A percentile compares a stretch with the other conserved stretches of the same genome.
Conservation (phyloP, 2,113 vertebrate genomes). For the Donacobius atricapilla region DNA sequence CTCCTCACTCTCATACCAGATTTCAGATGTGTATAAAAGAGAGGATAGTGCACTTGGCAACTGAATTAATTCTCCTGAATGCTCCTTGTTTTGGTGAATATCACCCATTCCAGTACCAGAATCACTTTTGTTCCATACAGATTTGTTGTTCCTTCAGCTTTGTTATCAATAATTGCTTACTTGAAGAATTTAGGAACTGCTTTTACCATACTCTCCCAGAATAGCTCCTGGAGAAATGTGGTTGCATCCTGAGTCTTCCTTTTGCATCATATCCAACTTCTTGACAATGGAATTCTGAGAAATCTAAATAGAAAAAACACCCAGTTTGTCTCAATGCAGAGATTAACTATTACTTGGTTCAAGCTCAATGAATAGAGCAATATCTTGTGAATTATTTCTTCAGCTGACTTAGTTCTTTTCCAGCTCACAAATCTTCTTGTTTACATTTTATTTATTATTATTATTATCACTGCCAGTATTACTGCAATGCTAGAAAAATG, state of each 20-base stretch:
- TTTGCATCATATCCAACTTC: background rate
- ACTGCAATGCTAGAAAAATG: background rate
- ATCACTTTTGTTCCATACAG: background rate
- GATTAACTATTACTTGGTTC: background rate
- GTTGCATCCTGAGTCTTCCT: background rate
- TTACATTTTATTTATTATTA: background rate
- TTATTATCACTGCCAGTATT: background rate
- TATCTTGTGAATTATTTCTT: background rate
- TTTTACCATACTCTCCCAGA: background rate
- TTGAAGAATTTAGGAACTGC: background rate
- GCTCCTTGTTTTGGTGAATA: background rate
- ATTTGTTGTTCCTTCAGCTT: background rate
- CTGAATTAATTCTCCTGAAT: background rate
- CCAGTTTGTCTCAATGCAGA: background rate
- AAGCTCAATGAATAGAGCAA: background rate
- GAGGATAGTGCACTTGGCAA: background rate
- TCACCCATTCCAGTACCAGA: background rate
- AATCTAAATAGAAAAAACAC: background rate
- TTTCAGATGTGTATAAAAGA: background rate
- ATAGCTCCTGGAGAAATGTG: background rate
- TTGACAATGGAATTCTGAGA: background rate
- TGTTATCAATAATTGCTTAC: background rate
- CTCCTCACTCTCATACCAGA: background rate
- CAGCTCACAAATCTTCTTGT: background rate
- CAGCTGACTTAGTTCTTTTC: background rate